Evolutionary conservation across 2,797 vertebrate species (phyloP).

Genomic region (Aselliscus stoliczkanus): DNA sequence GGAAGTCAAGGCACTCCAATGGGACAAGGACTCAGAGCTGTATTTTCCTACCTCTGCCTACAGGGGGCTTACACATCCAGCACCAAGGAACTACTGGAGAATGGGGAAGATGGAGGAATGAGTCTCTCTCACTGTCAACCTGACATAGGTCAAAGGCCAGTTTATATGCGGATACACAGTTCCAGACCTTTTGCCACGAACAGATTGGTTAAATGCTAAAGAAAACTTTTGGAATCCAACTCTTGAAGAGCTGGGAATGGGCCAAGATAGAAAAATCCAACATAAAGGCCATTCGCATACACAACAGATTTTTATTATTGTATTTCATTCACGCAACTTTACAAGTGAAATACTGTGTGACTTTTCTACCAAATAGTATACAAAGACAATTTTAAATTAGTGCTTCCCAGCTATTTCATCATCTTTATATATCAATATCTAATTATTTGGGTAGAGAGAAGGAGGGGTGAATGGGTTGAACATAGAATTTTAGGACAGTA

Average conservation of each 20-base stretch:
- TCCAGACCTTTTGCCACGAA: conserved; percentile 72
- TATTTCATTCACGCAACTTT: not conserved
- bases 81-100: conserved; percentile 89
- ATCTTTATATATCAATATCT: not conserved
- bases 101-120: conserved; percentile 88
- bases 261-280: not conserved
- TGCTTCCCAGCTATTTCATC: not conserved
- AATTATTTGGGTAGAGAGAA: not conserved
- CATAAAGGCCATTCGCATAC: not conserved
- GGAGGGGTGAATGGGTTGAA: not conserved
- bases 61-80: not conserved
- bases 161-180: conserved; percentile 79
- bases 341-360: not conserved
- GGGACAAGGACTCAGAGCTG: conserved; percentile 87
- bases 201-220: conserved; percentile 80
- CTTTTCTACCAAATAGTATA: not conserved
- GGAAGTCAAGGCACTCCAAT: conserved; percentile 92
- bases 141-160: conserved; percentile 88
- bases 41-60: conserved; percentile 88
- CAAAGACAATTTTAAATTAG: not conserved
- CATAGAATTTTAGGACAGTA: not conserved
- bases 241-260: not conserved
- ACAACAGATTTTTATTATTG: not conserved
- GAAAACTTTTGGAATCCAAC: conserved; percentile 6
- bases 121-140: conserved; percentile 88